Evolutionary conservation across 2,797 vertebrate genomes (phyloP).

Genomic region (Carcharodon carcharias): DNA sequence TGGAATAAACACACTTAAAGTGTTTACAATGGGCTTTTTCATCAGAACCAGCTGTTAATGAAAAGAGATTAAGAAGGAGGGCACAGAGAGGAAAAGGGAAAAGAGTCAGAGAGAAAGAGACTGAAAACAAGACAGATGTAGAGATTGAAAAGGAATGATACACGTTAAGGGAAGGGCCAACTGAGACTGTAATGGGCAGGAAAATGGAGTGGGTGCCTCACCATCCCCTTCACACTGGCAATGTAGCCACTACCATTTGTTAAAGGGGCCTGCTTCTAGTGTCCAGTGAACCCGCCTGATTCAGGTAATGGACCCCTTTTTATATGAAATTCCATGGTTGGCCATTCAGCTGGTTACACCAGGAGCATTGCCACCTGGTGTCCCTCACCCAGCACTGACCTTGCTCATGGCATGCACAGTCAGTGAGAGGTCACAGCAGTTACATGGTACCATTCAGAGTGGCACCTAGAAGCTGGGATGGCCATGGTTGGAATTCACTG

Average conservation of each 20-base stretch:
- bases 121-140: not conserved
- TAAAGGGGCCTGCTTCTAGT: too few species aligned
- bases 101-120: not conserved
- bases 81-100: not conserved
- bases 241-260: too few species aligned
- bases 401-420: not conserved
- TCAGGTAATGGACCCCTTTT: too few species aligned
- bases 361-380: not conserved
- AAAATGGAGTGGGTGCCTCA: not conserved
- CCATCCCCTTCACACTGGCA: too few species aligned
- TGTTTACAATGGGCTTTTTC: conserved; percentile 14
- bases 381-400: not conserved
- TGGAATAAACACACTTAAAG: conserved; percentile 26
- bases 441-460: too few species aligned
- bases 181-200: not conserved
- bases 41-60: conserved; percentile 29
- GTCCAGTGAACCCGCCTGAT: too few species aligned
- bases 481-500: too few species aligned
- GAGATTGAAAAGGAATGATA: not conserved
- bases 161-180: not conserved
- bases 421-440: not conserved
- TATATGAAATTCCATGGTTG: too few species aligned
- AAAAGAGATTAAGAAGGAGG: not conserved
- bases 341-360: too few species aligned
- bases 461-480: not conserved